Conservation (phyloP, 2,797 vertebrate genomes). For the Manis javanica region DNA sequence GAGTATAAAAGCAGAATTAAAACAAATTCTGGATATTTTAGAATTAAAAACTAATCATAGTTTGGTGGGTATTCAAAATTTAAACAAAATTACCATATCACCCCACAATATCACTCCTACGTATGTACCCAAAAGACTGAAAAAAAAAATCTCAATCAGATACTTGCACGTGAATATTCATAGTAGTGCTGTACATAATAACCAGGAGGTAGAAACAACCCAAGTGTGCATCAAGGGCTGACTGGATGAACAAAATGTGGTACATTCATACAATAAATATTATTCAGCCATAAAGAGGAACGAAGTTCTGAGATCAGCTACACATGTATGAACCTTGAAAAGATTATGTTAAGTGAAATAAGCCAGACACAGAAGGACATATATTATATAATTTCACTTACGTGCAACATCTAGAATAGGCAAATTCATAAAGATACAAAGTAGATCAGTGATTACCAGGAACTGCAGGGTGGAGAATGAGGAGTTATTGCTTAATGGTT, state of each 20-base stretch:
- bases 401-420: not conserved
- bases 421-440: conserved; percentile 50
- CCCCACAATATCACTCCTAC: not conserved
- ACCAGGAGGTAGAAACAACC: not conserved
- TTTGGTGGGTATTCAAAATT: conserved; percentile 34
- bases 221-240: not conserved
- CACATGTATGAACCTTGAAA: conserved; percentile 12
- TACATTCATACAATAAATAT: not conserved
- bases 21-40: conserved; percentile 60
- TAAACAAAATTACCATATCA: conserved; percentile 49
- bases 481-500: too few species aligned
- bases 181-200: not conserved
- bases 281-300: conserved; percentile 20
- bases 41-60: conserved; percentile 52
- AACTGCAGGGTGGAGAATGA: not conserved
- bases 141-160: conserved; percentile 55
- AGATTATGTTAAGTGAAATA: conserved; percentile 45
- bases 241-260: conserved; percentile 14
- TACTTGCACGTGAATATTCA: not conserved
- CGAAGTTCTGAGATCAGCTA: conserved; percentile 1
- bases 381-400: conserved; percentile 35
- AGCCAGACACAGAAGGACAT: conserved; percentile 22
- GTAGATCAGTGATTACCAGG: not conserved
- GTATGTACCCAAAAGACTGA: not conserved
- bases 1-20: conserved; percentile 52